Evolutionary conservation across 2,888 invertebrate genomes (phyloP), one percentile per base, ranked within the genome.

Genomic region (Podotricha telesiphe): DNA sequence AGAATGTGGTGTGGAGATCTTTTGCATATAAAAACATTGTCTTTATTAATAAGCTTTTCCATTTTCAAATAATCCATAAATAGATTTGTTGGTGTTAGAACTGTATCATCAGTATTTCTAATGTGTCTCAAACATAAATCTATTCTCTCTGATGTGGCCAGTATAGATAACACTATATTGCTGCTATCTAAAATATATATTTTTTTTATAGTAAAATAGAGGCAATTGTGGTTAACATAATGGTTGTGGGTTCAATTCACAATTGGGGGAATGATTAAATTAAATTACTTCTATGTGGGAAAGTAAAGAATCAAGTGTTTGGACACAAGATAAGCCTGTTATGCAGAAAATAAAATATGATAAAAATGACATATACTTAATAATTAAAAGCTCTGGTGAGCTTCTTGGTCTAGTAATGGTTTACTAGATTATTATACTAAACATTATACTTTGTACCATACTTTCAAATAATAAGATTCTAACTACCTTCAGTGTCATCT

Each of bases 1-100:
- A 92, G 76, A 0, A 75, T 69, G 67, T 91, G 88, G 69, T 85
- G 85, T 0, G 89, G 87, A 8, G 86, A 86, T 20, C 75, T 77
- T 59, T 76, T 87, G 69, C 86, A 82, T 15, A 89, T 73, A 2
- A 84, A 74, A 20, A 85, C 73, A 74, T 86, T 84, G 1, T 77
- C 63, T 0, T 74, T 45, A 0, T 19, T 15, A 22, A 15, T 13
- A 53, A 86, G 47, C 68, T 50, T 71, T n/a, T 85, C 84, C 88
- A 91, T 87, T 15, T 81, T 70, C 22, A 92, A 74, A 72, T 86
- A 73, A 17, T 75, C 76, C 47, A 78, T 79, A 70, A 91, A 84
- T 13, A 84, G 69, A 2, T 86, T 79, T 4, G 75, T 56, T 8
- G 80, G 62, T n/a, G 79, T 71, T n/a, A 77, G 15, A n/a, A 42